Evolutionary conservation across 2,797 vertebrate genomes (phyloP).

Genomic region (Fundulus diaphanus): DNA sequence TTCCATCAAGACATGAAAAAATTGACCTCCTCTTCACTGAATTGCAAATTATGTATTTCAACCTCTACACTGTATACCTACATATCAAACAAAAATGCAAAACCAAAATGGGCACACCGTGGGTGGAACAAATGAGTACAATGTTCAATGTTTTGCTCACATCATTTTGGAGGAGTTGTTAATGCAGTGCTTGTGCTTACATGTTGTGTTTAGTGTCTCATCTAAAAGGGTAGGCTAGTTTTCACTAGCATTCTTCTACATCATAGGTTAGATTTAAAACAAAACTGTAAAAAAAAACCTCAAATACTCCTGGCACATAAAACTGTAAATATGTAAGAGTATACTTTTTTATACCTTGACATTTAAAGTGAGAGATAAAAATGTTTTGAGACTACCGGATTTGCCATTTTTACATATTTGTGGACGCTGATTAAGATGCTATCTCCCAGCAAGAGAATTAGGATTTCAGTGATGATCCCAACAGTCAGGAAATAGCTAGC

Average conservation of each 20-base stretch:
- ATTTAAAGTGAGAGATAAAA: no score
- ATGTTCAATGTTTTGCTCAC: neutral
- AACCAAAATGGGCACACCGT: neutral
- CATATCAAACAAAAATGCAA: neutral
- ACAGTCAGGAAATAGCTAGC: neutral
- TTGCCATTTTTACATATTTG: no score
- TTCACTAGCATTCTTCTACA: no score
- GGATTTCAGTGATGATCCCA: neutral
- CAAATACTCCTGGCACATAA: neutral
- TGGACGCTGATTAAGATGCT: no score
- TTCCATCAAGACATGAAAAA: neutral
- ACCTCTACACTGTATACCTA: neutral
- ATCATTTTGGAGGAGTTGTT: neutral
- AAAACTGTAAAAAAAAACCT: neutral
- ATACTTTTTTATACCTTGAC: no score
- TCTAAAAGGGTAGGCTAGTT: no score
- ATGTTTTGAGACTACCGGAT: no score
- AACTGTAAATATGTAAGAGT: neutral
- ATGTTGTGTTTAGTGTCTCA: no score
- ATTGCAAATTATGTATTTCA: neutral
- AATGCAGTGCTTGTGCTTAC: no score
- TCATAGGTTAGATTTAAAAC: neutral
- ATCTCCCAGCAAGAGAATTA: no score
- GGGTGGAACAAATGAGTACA: neutral
- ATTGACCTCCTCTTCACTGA: neutral